Evolutionary conservation across 1,140 invertebrate genomes (phyloP), one percentile per base, ranked within the genome.

Genomic region (Phymorhynchus buccinoides): DNA sequence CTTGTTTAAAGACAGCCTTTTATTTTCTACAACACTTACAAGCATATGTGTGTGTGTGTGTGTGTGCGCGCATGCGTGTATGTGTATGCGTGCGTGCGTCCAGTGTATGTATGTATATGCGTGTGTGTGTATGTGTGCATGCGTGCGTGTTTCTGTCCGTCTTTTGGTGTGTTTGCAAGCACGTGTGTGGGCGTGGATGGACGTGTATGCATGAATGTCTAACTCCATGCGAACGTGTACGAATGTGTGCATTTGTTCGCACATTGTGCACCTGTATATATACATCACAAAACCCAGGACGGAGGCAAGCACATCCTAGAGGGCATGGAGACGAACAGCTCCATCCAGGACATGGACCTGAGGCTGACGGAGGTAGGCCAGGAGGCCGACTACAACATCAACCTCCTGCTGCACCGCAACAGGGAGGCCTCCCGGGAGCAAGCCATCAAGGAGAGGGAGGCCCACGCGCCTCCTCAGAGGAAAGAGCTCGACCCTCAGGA

Each of bases 341-440:
- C 91, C 14, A 90, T 94, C 41, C 90, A 90, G 1, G 68, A 89
- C 41, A 91, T 94, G 88, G 93, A 94, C 85, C 88, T 94, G 12
- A 84, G 93, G n/a, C 88, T 94, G 41, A 94, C 93, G 3, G 92
- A 94, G n/a, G 92, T 91, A 81, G 92, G 93, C 16, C 91, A 93
- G 83, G 93, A 94, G 84, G 89, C 92, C 1, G 93, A 93, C 56
- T 93, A 92, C 86, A 90, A 89, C 80, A 93, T 94, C 84, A 92
- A 91, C 86, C 92, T 93, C 84, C 90, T 91, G 16, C 87, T 93
- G 30, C 87, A 92, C 62, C 85, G 88, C 14, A 94, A 93, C 87
- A 89, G 90, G 83, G 92, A 94, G 78, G 86, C 87, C 52, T 91
- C 93, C 78, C 79, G 91, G 42, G 89, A 89, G 30, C 83, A 86